Evolutionary conservation across 2,797 vertebrate genomes (phyloP).

Genomic region (Sebastes oblongus): DNA sequence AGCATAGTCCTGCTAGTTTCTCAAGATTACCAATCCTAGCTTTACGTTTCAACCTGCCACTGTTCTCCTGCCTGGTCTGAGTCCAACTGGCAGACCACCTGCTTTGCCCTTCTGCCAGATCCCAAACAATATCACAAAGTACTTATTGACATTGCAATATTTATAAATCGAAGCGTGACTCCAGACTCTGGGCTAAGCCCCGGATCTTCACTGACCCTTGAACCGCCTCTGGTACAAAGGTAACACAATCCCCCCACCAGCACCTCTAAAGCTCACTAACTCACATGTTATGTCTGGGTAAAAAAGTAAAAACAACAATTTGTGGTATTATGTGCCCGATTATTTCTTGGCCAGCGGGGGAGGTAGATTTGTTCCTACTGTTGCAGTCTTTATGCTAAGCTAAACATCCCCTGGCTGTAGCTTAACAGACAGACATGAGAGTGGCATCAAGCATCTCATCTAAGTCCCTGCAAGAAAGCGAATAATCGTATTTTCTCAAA

Average conservation of each 20-base stretch:
- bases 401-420: neutral
- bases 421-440: neutral
- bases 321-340: neutral
- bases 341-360: neutral
- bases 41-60: neutral
- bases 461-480: neutral
- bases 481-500: neutral
- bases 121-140: neutral
- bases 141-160: neutral
- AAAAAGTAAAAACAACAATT: neutral
- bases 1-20: no score
- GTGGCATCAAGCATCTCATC: neutral
- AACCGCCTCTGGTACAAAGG: neutral
- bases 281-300: neutral
- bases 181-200: neutral
- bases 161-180: neutral
- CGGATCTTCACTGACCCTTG: neutral
- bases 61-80: neutral
- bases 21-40: no score
- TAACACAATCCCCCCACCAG: neutral
- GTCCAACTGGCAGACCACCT: neutral
- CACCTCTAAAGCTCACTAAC: neutral
- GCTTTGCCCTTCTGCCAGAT: fast-evolving
- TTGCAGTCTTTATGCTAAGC: neutral
- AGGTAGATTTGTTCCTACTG: neutral